Evolutionary conservation across 2,113 vertebrate species (phyloP), one percentile per base, ranked within the genome.

Genomic region (Chloropsis hardwickii): DNA sequence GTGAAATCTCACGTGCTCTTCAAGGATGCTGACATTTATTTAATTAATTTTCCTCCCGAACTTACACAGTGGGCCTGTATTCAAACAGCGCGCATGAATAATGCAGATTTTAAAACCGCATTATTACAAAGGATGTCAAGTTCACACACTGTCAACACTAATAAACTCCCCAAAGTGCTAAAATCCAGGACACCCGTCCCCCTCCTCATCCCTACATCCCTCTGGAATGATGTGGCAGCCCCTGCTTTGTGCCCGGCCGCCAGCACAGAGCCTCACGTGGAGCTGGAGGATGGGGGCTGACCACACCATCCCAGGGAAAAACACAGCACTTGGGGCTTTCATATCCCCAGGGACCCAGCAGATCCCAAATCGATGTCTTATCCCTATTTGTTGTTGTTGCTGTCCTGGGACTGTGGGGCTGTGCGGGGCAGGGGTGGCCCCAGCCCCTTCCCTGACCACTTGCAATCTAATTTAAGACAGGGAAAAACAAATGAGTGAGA

Each of bases 121-220:
- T 97, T 97, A 97, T 96, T 97, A 93, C 91, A 95, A 90, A 96
- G 96, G 97, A 97, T 97, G 97, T 97, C 94, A 50, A 96, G 94
- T 96, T 97, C 97, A 97, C 96, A 97, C 96, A 97, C 95, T 97
- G 97, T 97, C 97, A 97, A 95, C 96, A 97, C 95, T 76, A 97
- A 97, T 97, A 96, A 97, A 96, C 95, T 94, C 93, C 95, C 95
- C 88, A 88, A 96, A 92, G 92, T 95, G 95, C 95, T 95, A 95
- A 97, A 96, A 93, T 84, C 86, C 92, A 95, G 96, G 91, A 96
- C 86, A 79, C 83, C 47, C 80, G 23, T 51, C n/a, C 64, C 88
- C 79, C 81, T 71, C 69, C 91, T 50, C 14, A 2, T 44, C 82
- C 70, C 78, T 74, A 88, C 28, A 18, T 67, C 88, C 65, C 88